These are phyloP conservation scores for Harpalus rubripes DNA, from an alignment of 2,888 invertebrate genomes.

Conservation along the genomic window DNA sequence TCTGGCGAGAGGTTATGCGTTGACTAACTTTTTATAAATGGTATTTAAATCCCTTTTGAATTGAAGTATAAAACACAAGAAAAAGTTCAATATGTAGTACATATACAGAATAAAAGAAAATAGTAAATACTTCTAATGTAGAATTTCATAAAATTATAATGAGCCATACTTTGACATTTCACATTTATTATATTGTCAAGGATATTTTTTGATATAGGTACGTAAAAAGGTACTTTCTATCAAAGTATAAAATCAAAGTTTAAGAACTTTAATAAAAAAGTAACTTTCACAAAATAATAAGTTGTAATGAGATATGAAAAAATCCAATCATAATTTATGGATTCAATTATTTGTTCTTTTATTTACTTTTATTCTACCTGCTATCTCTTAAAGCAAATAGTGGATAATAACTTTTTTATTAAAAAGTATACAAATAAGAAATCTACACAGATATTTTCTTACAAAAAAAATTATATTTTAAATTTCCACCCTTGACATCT, in stretches of 20 bases:
- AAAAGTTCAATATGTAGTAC: no score
- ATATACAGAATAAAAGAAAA: no score
- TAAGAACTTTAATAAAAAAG: neutral
- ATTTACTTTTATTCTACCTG: neutral
- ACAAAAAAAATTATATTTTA: constrained; percentile 5
- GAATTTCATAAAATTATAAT: neutral
- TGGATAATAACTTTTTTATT: neutral
- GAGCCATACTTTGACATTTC: neutral
- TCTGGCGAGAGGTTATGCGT: no score
- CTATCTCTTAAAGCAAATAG: neutral
- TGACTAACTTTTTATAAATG: no score
- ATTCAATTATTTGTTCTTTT: neutral
- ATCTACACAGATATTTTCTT: neutral
- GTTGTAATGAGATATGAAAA: neutral
- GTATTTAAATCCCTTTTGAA: no score
- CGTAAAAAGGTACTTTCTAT: neutral
- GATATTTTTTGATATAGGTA: neutral
- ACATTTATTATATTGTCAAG: neutral
- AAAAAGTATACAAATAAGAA: neutral
- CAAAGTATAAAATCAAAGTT: neutral
- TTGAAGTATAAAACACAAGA: no score
- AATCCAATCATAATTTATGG: neutral
- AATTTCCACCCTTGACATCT: no score
- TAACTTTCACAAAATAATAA: neutral
- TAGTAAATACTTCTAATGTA: neutral